Base-by-base conservation (phyloP, 2,888 invertebrate genomes). In the Pharmacophagus antenor region DNA sequence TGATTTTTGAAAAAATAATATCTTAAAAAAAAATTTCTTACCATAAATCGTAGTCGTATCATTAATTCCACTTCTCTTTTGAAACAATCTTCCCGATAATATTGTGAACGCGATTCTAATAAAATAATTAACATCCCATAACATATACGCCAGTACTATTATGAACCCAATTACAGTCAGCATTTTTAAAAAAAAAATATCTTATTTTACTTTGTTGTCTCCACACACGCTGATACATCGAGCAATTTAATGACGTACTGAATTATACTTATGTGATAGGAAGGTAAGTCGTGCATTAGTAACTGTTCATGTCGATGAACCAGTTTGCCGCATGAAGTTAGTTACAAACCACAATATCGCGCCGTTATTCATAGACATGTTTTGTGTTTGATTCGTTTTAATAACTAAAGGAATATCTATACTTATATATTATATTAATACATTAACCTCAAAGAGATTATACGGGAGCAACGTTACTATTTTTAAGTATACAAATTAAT, bases 121-220 rank as follows among this genome's bases (percentile, higher is more conserved):
- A 71, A 96, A 96, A 70, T 96, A 96, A 76, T 95, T 95, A 2
- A 96, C 94, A 80, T 96, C 96, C 88, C 95, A 95, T 58, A 94
- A 91, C 18, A 95, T 82, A 73, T 95, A 96, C 31, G 95, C 80
- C 31, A 95, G 74, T 10, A 91, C 86, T 58, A 93, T 70, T 25
- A 88, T 66, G 1, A 82, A 72, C 44, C 76, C 78, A 64, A 87
- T 67, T 47, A 85, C 67, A 69, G 85, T 85, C 67, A 77, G 86
- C 90, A 90, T 90, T 68, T 64, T 75, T 17, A 23, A 2, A 20
- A n/a, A 5, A 2, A 20, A n/a, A 5, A 4, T 27, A 6, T 7
- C 2, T 25, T 6, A 27, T 18, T 27, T 25, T 17, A 49, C 15
- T 20, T 12, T 12, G 10, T 15, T 31, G 5, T 31, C 27, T 50